Conservation (phyloP, 2,888 invertebrate genomes). For the Amphipoea oculea region DNA sequence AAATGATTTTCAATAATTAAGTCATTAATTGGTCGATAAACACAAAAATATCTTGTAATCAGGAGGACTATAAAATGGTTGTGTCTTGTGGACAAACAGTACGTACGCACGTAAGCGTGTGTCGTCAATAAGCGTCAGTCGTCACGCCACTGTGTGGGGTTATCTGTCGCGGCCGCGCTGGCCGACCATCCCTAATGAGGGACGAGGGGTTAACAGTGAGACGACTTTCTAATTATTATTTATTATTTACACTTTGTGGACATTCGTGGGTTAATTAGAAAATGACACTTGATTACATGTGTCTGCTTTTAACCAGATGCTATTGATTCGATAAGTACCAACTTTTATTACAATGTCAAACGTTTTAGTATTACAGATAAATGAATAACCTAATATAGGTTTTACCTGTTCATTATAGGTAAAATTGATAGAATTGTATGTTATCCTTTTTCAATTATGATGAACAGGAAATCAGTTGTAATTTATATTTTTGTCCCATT, state of each 20-base stretch:
- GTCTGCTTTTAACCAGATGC: constrained; percentile 8
- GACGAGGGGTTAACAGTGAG: constrained; percentile 65
- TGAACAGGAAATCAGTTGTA: not conserved
- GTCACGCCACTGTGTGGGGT: constrained; percentile 82
- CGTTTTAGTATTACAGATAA: not conserved
- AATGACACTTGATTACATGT: constrained; percentile 21
- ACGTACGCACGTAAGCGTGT: constrained; percentile 61
- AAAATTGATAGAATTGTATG: not conserved
- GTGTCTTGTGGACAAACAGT: constrained; percentile 52
- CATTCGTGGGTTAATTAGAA: constrained; percentile 42
- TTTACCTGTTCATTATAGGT: constrained; percentile 9
- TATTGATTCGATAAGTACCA: not conserved
- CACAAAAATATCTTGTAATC: constrained; percentile 59
- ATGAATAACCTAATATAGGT: not conserved
- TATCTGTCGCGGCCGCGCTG: constrained; percentile 74
- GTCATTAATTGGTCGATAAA: constrained; percentile 48
- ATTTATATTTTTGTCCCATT: constrained; percentile 24
- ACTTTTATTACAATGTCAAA: not conserved
- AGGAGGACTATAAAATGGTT: constrained; percentile 30
- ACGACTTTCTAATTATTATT: constrained; percentile 79
- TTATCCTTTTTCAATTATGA: not conserved
- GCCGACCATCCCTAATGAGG: constrained; percentile 78
- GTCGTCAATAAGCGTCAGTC: constrained; percentile 75
- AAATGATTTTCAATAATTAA: constrained; percentile 53
- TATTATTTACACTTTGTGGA: constrained; percentile 48